Evolutionary conservation across 2,797 vertebrate species (phyloP).

Genomic region (Selene dorsalis): DNA sequence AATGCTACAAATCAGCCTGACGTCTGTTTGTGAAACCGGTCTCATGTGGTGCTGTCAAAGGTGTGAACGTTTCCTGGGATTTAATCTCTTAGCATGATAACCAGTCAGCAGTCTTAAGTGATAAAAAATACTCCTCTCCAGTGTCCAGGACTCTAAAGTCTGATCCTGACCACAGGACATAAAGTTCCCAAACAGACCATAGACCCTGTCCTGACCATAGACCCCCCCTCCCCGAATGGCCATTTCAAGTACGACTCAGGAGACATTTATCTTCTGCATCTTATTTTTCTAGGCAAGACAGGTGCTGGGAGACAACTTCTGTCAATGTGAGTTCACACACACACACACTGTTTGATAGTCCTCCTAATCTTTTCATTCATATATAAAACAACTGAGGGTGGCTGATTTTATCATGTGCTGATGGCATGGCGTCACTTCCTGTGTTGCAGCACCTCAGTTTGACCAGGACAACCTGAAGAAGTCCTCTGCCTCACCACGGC

Average conservation of each 20-base stretch:
- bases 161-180: not conserved
- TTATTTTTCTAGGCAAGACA: conserved; percentile 86
- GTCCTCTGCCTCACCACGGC: conserved; percentile 76
- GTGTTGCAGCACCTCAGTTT: conserved; percentile 79
- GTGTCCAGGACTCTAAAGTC: not conserved
- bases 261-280: not conserved
- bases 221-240: too few relatives aligned
- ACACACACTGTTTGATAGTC: not conserved
- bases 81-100: too few relatives aligned
- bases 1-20: too few relatives aligned
- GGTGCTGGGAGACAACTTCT: conserved; percentile 89
- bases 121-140: not conserved
- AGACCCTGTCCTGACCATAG: not conserved
- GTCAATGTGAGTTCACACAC: conserved; percentile 84
- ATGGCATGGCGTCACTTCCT: conserved; percentile 43
- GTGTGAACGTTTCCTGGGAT: too few relatives aligned
- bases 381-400: fast-evolving
- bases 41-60: not conserved
- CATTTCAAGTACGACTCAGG: not conserved
- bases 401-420: not conserved
- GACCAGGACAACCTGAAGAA: conserved; percentile 81
- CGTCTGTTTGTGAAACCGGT: too few relatives aligned
- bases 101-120: too few relatives aligned
- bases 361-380: not conserved
- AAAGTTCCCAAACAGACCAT: not conserved